phyloP scores from a whole-genome alignment of 1,140 invertebrate species.

The Laupala kohalensis region DNA sequence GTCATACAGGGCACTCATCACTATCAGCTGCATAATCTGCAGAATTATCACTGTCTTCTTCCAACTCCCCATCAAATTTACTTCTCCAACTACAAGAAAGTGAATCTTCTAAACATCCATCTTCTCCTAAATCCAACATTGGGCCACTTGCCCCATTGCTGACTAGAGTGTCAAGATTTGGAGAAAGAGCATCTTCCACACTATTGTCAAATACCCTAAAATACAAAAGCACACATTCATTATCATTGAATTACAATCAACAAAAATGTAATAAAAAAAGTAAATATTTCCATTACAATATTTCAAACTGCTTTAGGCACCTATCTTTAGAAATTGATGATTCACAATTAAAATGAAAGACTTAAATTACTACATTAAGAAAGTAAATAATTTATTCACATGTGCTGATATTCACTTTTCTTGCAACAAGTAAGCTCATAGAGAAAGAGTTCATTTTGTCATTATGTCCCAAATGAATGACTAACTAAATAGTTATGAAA shows the following conservation, averaged over 20 bases:
- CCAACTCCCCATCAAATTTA: constrained; percentile 4
- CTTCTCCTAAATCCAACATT: neutral
- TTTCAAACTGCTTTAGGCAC: neutral
- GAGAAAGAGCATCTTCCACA: constrained; percentile 45
- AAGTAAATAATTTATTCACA: neutral
- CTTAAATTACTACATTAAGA: neutral
- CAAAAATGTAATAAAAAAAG: neutral
- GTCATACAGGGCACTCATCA: constrained; percentile 34
- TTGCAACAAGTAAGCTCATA: too few species aligned
- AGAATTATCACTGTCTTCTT: constrained; percentile 8
- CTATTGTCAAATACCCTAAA: constrained; percentile 21
- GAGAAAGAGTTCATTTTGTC: too few species aligned
- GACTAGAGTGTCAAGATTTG: constrained; percentile 45
- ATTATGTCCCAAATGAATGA: too few species aligned
- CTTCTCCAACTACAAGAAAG: neutral
- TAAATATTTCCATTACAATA: neutral
- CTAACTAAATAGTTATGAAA: too few species aligned
- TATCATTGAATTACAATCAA: neutral
- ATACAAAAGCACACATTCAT: constrained; percentile 1
- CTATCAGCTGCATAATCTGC: constrained; percentile 43
- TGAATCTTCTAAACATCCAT: neutral
- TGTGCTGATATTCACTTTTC: too few species aligned
- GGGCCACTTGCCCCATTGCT: neutral
- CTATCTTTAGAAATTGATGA: neutral
- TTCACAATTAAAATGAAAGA: neutral